Base-by-base conservation (phyloP, 2,113 vertebrate genomes). In the Nesogale talazaci region DNA sequence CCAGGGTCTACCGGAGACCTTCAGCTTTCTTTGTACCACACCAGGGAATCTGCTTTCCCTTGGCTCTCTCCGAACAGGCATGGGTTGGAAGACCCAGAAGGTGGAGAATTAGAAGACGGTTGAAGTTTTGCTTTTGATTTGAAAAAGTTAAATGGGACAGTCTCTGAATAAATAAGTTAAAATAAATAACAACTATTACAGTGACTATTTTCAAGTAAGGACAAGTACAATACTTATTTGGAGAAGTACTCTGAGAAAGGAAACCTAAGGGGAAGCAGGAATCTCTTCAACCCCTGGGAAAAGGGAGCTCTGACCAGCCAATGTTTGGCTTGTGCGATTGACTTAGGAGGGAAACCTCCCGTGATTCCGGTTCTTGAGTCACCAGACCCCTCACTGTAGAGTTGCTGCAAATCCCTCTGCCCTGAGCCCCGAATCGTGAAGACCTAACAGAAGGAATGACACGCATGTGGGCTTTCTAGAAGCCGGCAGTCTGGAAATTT, bases 241-340 rank as follows among this genome's bases (percentile, higher is more conserved):
- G 52, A 81, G 46, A 74, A 61, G 29, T 31, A 19, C 56, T 94
- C 72, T 82, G 42, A 92, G 74, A 14, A 25, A 40, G n/a, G 36
- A 89, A 80, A 88, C 42, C 29, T 86, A 89, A 86, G n/a, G 63
- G n/a, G 65, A 88, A 86, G 90, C 20, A 57, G 27, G 70, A 94
- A 76, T 27, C 27, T 27, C 6, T 27, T 31, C 9, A 63, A 23
- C n/a, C 31, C 92, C 52, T 86, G 23, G 27, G 56, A 83, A 79
- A 52, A 76, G 38, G 17, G 70, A 40, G 69, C 61, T 94, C 88
- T 78, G 20, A 38, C 4, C 42, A 65, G 59, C 38, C 70, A 42
- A 34, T 29, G 86, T 6, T 52, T 29, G 72, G 76, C n/a, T 15
- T 34, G 88, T 23, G 15, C 14, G 61, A 56, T 57, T n/a, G 67